Evolutionary conservation across 1,140 invertebrate species (phyloP).

Genomic region (Bombus confusus): DNA sequence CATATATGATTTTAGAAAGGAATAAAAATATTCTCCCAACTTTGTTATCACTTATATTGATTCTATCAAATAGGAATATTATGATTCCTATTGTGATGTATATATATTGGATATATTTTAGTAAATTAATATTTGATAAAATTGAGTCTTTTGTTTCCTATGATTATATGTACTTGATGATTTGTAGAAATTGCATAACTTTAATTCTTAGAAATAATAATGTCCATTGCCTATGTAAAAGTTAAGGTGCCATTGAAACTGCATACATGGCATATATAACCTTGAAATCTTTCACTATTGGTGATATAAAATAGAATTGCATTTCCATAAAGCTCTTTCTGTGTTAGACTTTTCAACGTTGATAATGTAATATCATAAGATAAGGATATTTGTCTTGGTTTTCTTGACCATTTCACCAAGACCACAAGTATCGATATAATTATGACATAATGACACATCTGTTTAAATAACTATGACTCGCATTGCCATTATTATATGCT

Average conservation of each 20-base stretch:
- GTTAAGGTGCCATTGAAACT: not conserved
- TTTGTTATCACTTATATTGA: too few species aligned
- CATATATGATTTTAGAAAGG: too few species aligned
- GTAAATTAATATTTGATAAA: not conserved
- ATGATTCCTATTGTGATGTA: too few species aligned
- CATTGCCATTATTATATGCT: not conserved
- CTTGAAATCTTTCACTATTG: not conserved
- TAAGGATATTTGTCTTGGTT: too few species aligned
- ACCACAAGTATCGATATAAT: not conserved
- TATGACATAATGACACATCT: conserved; percentile 17
- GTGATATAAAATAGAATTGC: too few species aligned
- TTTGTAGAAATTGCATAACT: too few species aligned
- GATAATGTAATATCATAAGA: not conserved
- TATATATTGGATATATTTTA: not conserved
- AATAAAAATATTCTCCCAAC: too few species aligned
- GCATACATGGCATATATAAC: not conserved
- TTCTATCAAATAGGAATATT: too few species aligned
- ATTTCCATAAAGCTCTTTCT: too few species aligned
- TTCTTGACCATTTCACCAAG: too few species aligned
- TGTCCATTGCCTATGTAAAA: not conserved
- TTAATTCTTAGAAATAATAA: not conserved
- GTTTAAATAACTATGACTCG: conserved; percentile 22
- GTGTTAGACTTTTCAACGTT: too few species aligned
- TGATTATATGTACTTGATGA: too few species aligned
- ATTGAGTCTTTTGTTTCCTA: not conserved